Evolutionary conservation across 2,797 vertebrate genomes (phyloP), one percentile per base, ranked within the genome.

Genomic region (Melanitta fusca): DNA sequence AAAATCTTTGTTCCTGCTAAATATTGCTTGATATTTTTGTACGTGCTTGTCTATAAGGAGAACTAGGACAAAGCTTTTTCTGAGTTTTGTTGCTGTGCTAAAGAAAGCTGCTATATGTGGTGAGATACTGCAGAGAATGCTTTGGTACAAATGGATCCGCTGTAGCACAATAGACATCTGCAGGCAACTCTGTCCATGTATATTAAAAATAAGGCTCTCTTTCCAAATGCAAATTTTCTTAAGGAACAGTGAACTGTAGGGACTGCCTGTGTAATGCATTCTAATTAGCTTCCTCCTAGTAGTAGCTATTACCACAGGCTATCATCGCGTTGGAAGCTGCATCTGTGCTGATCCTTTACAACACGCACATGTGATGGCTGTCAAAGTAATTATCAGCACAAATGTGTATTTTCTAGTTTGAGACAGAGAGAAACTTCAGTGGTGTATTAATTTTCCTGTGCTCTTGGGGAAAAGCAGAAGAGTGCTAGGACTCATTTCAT

Each of bases 201-300:
- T 43, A 88, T 78, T 45, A 90, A 83, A 96, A 95, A 82, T 16
- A 70, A 91, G 38, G 51, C 49, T 87, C 61, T 41, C 74, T 87
- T 95, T 85, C 81, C 65, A 90, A 89, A 95, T 70, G 73, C 72
- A 95, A 57, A 96, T 96, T 71, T 54, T 58, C 82, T 96, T 91
- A 68, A 83, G 62, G 91, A 91, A 72, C 65, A 85, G 69, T 65
- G 72, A 92, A 79, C 88, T 71, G 91, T 95, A 69, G 75, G 91
- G 95, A 91, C 66, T 90, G 94, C 91, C 93, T 92, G 68, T 43
- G 69, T 89, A 96, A 93, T 74, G 80, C 89, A 96, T 94, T 95
- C 91, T 93, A 96, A 97, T 97, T 93, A 97, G 51, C 90, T 93
- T 75, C 74, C 65, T 89, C 69, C 91, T 96, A 96, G 97, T 95